Conservation (phyloP, 35 echinoderm and acorn worm species). For the Stichopus chloronotus region DNA sequence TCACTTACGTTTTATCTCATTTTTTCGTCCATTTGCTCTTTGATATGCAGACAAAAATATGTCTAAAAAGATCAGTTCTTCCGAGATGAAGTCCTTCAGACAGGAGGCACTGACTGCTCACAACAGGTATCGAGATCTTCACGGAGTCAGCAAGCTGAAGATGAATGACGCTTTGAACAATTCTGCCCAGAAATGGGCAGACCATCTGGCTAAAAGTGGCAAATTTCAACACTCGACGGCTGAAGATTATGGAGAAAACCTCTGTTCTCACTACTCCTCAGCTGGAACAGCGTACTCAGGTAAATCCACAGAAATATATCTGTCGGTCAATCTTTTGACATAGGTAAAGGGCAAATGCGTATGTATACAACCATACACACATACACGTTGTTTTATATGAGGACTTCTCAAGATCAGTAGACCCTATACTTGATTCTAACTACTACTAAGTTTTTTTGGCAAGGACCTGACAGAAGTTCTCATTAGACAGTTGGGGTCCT, state of each 20-base stretch:
- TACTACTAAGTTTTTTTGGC: too few species aligned
- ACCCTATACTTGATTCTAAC: too few species aligned
- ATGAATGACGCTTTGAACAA: conserved; percentile 65
- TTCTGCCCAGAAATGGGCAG: conserved; percentile 81
- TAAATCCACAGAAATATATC: neutral
- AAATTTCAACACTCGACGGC: conserved; percentile 73
- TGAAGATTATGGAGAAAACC: conserved; percentile 83
- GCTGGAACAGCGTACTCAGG: conserved; percentile 81
- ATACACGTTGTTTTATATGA: too few species aligned
- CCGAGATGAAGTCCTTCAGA: conserved; percentile 50
- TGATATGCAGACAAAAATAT: conserved; percentile 44
- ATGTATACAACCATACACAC: too few species aligned
- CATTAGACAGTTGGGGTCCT: too few species aligned
- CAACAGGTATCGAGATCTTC: conserved; percentile 78
- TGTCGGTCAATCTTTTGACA: too few species aligned
- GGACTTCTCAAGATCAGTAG: too few species aligned
- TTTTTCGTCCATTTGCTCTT: conserved; percentile 12
- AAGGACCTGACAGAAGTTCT: too few species aligned
- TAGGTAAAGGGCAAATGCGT: too few species aligned
- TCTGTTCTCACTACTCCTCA: conserved; percentile 79
- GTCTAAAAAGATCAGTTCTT: conserved; percentile 60
- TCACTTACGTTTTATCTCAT: neutral
- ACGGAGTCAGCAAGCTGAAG: conserved; percentile 68
- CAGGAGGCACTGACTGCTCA: conserved; percentile 63
- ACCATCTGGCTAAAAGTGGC: conserved; percentile 73